These are phyloP conservation scores for Paramisgurnus dabryanus DNA, from an alignment of 2,113 vertebrate genomes.

Conservation along the genomic window DNA sequence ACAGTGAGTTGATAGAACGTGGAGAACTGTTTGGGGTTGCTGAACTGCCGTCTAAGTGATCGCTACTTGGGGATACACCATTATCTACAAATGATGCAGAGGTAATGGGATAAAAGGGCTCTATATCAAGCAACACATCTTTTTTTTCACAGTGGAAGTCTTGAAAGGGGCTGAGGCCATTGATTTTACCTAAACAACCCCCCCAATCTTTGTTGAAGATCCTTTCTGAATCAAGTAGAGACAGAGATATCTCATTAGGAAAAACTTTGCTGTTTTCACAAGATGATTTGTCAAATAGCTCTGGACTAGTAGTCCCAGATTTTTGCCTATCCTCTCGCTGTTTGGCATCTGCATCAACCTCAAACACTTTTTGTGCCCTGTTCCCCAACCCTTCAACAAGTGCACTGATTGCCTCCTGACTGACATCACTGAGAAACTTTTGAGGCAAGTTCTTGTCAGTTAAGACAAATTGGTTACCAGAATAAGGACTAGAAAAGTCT, in stretches of 20 bases:
- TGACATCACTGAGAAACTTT: constrained; percentile 92
- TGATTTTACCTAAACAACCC: constrained; percentile 74
- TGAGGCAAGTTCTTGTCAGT: constrained; percentile 93
- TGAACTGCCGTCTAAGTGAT: constrained; percentile 82
- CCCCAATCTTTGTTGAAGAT: constrained; percentile 77
- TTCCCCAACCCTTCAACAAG: constrained; percentile 62
- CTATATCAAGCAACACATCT: constrained; percentile 77
- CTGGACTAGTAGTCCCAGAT: constrained; percentile 76
- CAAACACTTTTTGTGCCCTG: constrained; percentile 47
- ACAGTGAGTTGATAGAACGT: constrained; percentile 88
- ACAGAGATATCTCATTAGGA: constrained; percentile 69
- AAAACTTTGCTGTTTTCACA: constrained; percentile 73
- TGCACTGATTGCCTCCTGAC: constrained; percentile 83
- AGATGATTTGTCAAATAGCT: constrained; percentile 82
- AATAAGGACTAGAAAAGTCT: constrained; percentile 91
- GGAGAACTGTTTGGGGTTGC: constrained; percentile 94
- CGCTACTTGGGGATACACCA: constrained; percentile 84
- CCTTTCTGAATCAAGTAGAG: constrained; percentile 75
- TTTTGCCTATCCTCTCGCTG: constrained; percentile 71
- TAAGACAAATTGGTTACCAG: constrained; percentile 90
- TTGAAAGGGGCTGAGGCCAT: constrained; percentile 83
- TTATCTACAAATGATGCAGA: constrained; percentile 83
- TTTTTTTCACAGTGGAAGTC: constrained; percentile 87
- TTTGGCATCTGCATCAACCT: constrained; percentile 72
- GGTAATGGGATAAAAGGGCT: constrained; percentile 76